Evolutionary conservation across 2,888 invertebrate genomes (phyloP).

Genomic region (Ochropleura leucogaster): DNA sequence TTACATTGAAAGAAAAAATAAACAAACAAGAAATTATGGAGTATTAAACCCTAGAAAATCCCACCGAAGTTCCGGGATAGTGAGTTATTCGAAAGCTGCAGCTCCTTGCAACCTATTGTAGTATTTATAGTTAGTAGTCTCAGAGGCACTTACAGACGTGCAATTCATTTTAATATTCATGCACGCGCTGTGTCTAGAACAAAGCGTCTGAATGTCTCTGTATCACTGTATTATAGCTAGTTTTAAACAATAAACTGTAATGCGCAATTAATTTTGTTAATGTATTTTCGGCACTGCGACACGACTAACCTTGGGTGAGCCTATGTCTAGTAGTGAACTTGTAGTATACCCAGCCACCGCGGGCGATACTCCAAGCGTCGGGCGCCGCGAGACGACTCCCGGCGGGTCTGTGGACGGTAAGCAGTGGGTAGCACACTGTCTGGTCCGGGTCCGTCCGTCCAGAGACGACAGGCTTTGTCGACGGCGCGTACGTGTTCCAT

Average conservation of each 20-base stretch:
- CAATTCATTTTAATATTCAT: slow-evolving; percentile 53
- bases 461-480: too few species aligned
- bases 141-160: slow-evolving; percentile 31
- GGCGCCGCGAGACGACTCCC: too few species aligned
- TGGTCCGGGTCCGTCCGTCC: too few species aligned
- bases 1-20: neutral
- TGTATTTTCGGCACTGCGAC: neutral
- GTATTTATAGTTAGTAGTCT: slow-evolving; percentile 27
- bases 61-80: slow-evolving; percentile 9
- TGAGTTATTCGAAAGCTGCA: slow-evolving; percentile 34
- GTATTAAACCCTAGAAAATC: slow-evolving; percentile 6
- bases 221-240: slow-evolving; percentile 8
- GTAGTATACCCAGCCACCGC: too few species aligned
- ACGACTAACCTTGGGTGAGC: too few species aligned
- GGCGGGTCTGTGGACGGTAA: too few species aligned
- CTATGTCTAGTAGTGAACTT: too few species aligned
- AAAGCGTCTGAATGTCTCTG: slow-evolving; percentile 36
- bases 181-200: slow-evolving; percentile 14
- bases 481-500: too few species aligned
- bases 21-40: neutral
- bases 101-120: neutral
- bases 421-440: too few species aligned
- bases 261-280: neutral
- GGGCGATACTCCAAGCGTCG: too few species aligned
- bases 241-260: slow-evolving; percentile 3